A percentile compares a stretch with the other conserved stretches of the same genome.
Evolutionary conservation across 1,140 invertebrate species (phyloP).

Genomic region (Pygmarrhopalites habei): DNA sequence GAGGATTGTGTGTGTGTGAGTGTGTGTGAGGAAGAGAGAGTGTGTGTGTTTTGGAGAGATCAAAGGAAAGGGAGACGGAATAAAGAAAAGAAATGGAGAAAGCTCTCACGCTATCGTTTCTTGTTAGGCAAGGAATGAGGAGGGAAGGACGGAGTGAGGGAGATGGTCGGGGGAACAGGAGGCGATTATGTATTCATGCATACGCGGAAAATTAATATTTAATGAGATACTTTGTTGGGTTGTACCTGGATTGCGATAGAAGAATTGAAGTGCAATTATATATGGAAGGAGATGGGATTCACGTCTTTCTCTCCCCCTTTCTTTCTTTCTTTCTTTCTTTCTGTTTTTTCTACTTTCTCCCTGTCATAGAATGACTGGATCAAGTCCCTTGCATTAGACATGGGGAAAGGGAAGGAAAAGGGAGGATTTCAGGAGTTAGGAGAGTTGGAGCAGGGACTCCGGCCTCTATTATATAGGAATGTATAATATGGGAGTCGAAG

Average conservation of each 20-base stretch:
- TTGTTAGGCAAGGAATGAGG: not conserved
- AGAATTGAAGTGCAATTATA: not conserved
- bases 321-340: too few species aligned
- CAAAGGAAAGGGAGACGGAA: too few species aligned
- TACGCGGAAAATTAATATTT: conserved; percentile 1
- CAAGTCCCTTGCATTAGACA: not conserved
- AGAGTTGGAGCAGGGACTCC: not conserved
- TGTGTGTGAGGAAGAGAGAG: not conserved
- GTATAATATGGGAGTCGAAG: too few species aligned
- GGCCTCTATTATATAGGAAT: not conserved
- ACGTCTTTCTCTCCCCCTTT: too few species aligned
- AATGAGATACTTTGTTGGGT: not conserved
- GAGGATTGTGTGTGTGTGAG: not conserved
- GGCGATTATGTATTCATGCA: not conserved
- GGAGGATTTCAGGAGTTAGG: not conserved
- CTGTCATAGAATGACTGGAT: not conserved
- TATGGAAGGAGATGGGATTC: not conserved
- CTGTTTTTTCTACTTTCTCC: not conserved
- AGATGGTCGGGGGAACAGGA: not conserved
- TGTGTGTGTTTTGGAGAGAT: not conserved
- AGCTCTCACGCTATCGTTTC: too few species aligned
- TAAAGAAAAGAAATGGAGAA: too few species aligned
- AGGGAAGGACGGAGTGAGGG: not conserved
- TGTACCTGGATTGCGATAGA: not conserved
- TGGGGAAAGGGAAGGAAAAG: not conserved